Conservation (phyloP, 2,113 vertebrate species). For the Meriones unguiculatus region DNA sequence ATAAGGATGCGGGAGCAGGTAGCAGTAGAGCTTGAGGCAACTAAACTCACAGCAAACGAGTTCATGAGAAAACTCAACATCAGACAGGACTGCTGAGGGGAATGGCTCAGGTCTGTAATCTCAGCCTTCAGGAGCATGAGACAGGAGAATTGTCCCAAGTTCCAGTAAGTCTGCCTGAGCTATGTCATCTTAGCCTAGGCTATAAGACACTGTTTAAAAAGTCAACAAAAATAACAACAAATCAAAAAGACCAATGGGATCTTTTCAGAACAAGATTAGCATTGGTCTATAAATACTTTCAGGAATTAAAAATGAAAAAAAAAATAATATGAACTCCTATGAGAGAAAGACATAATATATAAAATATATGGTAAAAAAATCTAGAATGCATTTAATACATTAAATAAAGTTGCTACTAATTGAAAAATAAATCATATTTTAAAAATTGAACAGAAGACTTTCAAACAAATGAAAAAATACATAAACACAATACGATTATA, state of each 20-base stretch:
- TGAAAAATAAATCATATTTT: neutral
- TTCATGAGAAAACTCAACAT: neutral
- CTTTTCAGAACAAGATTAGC: neutral
- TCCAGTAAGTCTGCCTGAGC: neutral
- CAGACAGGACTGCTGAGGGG: neutral
- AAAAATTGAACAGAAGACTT: neutral
- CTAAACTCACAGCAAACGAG: neutral
- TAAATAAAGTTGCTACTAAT: neutral
- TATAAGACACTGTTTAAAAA: neutral
- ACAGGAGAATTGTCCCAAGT: neutral
- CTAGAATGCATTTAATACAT: neutral
- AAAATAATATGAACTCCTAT: neutral
- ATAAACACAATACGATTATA: neutral
- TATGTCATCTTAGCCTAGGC: neutral
- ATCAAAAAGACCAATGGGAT: neutral
- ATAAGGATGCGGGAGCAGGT: neutral
- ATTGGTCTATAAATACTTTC: neutral
- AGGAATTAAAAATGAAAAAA: neutral
- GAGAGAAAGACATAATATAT: neutral
- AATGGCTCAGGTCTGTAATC: neutral
- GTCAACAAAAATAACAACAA: neutral
- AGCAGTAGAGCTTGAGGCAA: neutral
- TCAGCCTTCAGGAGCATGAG: neutral
- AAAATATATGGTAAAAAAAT: neutral
- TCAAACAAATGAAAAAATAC: neutral